These are phyloP conservation scores for Mus spretus DNA, from an alignment of 2,797 vertebrate genomes.

Conservation along the genomic window DNA sequence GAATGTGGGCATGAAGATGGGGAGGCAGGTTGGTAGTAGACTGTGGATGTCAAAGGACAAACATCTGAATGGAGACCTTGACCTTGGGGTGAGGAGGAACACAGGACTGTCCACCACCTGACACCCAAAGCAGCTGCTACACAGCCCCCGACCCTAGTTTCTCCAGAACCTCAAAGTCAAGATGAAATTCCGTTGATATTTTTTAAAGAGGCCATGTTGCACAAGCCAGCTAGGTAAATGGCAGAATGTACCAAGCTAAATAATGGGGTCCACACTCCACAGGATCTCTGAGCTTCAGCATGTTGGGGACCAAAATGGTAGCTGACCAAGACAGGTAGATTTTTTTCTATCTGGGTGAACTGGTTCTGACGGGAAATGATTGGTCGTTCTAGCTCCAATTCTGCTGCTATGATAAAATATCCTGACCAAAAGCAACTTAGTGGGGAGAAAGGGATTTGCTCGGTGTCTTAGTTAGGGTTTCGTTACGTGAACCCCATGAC, in stretches of 20 bases:
- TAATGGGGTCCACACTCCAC: accelerated
- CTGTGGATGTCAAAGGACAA: accelerated
- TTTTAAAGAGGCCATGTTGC: too few relatives aligned
- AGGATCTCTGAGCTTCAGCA: not conserved
- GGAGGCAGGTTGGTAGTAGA: not conserved
- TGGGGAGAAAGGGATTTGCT: not conserved
- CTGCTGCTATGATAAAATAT: not conserved
- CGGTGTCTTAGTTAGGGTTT: not conserved
- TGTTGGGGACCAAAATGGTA: not conserved
- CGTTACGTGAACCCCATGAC: not conserved
- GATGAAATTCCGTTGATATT: not conserved
- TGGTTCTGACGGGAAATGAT: not conserved
- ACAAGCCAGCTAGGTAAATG: not conserved
- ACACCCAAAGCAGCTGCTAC: not conserved
- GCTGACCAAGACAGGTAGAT: not conserved
- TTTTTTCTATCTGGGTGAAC: too few relatives aligned
- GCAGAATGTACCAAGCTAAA: not conserved
- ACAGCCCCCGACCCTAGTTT: too few relatives aligned
- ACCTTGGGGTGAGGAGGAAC: not conserved
- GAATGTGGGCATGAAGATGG: not conserved
- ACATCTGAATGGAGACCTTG: accelerated
- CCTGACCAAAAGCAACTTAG: not conserved
- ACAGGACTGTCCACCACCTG: not conserved
- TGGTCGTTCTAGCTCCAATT: not conserved
- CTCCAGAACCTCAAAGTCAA: not conserved